Percentiles rank a stretch among this genome's conserved stretches.
Conservation (phyloP, 2,797 vertebrate genomes). For the Pelochelys cantorii region DNA sequence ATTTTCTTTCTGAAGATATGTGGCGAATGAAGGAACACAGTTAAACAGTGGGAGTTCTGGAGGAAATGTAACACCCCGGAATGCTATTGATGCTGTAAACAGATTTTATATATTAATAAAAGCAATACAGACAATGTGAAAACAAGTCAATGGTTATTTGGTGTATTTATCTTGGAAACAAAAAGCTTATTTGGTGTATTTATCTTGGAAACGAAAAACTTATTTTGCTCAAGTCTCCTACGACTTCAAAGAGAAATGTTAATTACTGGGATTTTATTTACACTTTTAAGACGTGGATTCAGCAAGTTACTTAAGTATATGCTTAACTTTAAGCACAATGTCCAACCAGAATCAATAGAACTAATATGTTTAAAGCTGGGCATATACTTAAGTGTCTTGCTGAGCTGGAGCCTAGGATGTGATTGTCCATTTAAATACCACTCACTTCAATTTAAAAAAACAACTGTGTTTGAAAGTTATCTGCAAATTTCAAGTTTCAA, state of each 20-base stretch:
- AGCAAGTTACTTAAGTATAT: constrained; percentile 11
- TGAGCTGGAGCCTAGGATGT: neutral
- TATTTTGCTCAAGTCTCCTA: constrained; percentile 55
- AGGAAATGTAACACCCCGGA: constrained; percentile 64
- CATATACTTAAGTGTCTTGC: constrained; percentile 13
- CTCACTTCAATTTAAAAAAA: constrained; percentile 9
- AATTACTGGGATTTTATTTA: constrained; percentile 54
- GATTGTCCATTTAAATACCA: constrained; percentile 20
- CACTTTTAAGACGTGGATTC: constrained; percentile 36
- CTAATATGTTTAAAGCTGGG: constrained; percentile 34
- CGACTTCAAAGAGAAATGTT: constrained; percentile 47
- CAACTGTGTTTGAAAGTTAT: constrained; percentile 43
- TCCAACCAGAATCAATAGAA: constrained; percentile 20
- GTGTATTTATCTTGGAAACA: constrained; percentile 70
- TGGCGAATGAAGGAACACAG: constrained; percentile 53
- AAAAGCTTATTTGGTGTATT: constrained; percentile 74
- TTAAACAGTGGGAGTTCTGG: constrained; percentile 58
- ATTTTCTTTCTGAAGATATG: constrained; percentile 47
- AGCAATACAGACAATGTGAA: constrained; percentile 65
- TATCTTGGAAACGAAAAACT: constrained; percentile 72
- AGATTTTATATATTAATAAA: constrained; percentile 68
- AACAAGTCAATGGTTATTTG: constrained; percentile 69
- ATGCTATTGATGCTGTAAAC: constrained; percentile 63
- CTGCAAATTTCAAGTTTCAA: constrained; percentile 27
- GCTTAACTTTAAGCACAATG: constrained; percentile 32